These are phyloP conservation scores for Rutilus rutilus DNA, from an alignment of 2,113 vertebrate species.

Conservation along the genomic window DNA sequence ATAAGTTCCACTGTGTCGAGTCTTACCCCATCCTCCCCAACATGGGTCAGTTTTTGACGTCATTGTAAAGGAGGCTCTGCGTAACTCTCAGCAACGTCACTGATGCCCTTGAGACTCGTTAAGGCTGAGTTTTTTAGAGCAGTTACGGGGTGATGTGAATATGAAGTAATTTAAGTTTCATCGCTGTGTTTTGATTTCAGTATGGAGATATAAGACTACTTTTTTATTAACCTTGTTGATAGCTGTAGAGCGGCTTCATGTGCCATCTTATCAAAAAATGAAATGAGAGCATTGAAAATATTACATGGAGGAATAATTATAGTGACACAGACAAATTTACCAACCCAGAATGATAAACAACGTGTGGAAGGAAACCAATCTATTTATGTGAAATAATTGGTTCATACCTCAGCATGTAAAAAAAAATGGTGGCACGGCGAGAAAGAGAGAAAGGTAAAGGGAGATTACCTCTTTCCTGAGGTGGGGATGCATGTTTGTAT, in stretches of 20 bases:
- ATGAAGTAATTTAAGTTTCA: slow-evolving; percentile 2
- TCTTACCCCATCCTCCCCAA: not conserved
- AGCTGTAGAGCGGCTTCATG: slow-evolving; percentile 7
- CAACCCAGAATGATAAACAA: slow-evolving; percentile 48
- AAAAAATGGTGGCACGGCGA: not conserved
- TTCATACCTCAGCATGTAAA: slow-evolving; percentile 52
- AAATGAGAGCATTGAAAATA: slow-evolving; percentile 39
- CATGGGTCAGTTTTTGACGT: not conserved
- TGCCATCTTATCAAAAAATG: slow-evolving; percentile 27
- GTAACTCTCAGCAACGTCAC: not conserved
- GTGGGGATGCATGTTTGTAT: slow-evolving; percentile 15
- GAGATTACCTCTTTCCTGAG: slow-evolving; percentile 1
- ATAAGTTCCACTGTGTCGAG: not conserved
- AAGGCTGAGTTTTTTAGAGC: not conserved
- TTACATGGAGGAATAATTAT: slow-evolving; percentile 48
- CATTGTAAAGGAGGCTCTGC: not conserved
- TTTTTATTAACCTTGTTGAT: slow-evolving; percentile 21
- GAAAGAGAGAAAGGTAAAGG: slow-evolving; percentile 12
- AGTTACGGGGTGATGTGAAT: not conserved
- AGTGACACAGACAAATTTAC: slow-evolving; percentile 44
- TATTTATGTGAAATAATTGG: slow-evolving; percentile 54
- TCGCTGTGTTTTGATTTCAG: not conserved
- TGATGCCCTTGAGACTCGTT: not conserved
- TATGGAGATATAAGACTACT: not conserved
- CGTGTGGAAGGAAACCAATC: slow-evolving; percentile 32